Base-by-base conservation (phyloP, 2,113 vertebrate species). In the Setophaga kirtlandii region DNA sequence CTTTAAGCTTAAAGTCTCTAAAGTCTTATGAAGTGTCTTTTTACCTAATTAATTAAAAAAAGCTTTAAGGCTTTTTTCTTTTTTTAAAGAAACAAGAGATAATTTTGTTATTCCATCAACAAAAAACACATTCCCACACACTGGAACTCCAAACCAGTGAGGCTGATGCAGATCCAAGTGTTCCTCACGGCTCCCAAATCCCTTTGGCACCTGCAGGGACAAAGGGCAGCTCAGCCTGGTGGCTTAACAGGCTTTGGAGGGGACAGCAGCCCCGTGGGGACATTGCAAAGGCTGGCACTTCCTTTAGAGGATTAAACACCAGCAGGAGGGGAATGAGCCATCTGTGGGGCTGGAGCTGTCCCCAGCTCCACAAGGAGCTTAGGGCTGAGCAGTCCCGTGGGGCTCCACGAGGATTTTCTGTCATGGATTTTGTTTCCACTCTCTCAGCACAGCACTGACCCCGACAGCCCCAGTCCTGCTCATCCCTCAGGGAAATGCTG, bases 381-480 rank as follows among this genome's bases (percentile, higher is more conserved):
- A 53, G 2, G 30, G 18, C 41, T 49, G 41, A 65, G 55, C 56
- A 2, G 9, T 6, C 60, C 64, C 3, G 0, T 8, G 62, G 33
- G 62, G 14, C 25, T 62, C 67, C 68, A 12, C 2, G 28, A n/a
- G 44, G 41, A 31, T 89, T 86, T 89, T 65, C 59, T 3, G 2
- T 68, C 50, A 37, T 2, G 0, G 46, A 37, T 83, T 82, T 60
- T 2, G 22, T 60, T 70, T 65, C 46, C 44, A 11, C 0, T 0
- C n/a, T 53, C 47, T 47, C 68, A 42, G 69, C 86, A 52, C 8
- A 56, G 53, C 8, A 0, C 15, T 39, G 58, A n/a, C 4, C 59
- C 50, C 42, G 1, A 0, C 2, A 0, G 15, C 16, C 24, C 19
- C 30, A 1, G 2, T 22, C 27, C 49, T 1, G 12, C 46, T 52